Conservation (phyloP, 2,888 invertebrate species). For the Andrena flavipes region DNA sequence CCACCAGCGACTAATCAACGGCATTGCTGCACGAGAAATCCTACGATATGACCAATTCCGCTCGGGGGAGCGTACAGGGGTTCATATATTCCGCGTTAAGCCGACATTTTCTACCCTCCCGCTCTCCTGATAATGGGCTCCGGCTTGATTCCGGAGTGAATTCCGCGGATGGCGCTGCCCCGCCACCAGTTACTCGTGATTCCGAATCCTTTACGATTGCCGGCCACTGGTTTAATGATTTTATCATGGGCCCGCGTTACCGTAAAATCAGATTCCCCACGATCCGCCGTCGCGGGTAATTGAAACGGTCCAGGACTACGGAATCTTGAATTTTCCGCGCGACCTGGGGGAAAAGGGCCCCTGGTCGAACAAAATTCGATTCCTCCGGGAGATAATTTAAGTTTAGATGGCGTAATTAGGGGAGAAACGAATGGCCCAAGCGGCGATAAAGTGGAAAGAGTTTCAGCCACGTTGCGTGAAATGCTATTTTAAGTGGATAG, state of each 20-base stretch:
- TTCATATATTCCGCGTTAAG: slow-evolving; percentile 51
- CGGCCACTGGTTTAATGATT: slow-evolving; percentile 35
- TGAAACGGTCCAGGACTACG: slow-evolving; percentile 12
- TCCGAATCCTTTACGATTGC: slow-evolving; percentile 26
- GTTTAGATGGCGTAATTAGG: neutral
- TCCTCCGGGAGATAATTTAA: neutral
- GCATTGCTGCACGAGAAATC: slow-evolving; percentile 66
- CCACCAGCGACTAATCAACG: slow-evolving; percentile 68
- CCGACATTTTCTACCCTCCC: slow-evolving; percentile 54
- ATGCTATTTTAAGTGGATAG: too few species aligned
- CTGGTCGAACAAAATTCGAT: neutral
- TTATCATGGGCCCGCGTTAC: slow-evolving; percentile 15
- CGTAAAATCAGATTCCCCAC: neutral
- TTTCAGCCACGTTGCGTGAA: too few species aligned
- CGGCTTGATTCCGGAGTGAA: slow-evolving; percentile 43
- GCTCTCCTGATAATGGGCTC: slow-evolving; percentile 51
- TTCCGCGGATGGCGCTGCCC: slow-evolving; percentile 30
- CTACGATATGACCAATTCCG: slow-evolving; percentile 70
- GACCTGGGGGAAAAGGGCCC: neutral
- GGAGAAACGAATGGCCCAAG: too few species aligned
- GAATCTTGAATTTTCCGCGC: slow-evolving; percentile 4
- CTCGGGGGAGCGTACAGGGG: slow-evolving; percentile 10
- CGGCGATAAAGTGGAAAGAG: too few species aligned
- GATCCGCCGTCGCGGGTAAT: slow-evolving; percentile 8
- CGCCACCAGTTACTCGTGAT: slow-evolving; percentile 6